Evolutionary conservation across 2,797 vertebrate species (phyloP).

Genomic region (Centroberyx gerrardi): DNA sequence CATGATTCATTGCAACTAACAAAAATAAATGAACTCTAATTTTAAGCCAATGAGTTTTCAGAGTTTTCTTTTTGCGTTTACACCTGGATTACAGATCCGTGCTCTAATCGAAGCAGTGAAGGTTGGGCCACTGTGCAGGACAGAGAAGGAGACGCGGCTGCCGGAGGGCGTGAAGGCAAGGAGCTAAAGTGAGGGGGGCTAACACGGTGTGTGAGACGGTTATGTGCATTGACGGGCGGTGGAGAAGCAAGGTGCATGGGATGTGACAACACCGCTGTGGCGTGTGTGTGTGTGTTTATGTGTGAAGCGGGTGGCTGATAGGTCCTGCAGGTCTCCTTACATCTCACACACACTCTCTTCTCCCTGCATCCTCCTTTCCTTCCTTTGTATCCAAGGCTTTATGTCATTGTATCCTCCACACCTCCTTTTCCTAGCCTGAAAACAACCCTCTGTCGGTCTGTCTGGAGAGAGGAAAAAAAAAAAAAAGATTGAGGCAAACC

Average conservation of each 20-base stretch:
- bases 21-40: too few species aligned
- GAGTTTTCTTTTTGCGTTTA: not conserved
- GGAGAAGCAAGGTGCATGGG: slow-evolving; percentile 24
- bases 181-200: slow-evolving; percentile 3
- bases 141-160: not conserved
- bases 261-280: slow-evolving; percentile 17
- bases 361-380: not conserved
- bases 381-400: slow-evolving; percentile 20
- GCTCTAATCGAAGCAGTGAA: not conserved
- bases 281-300: slow-evolving; percentile 1
- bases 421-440: slow-evolving; percentile 35
- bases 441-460: slow-evolving; percentile 29
- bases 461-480: slow-evolving; percentile 14
- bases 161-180: slow-evolving; percentile 6
- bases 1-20: too few species aligned
- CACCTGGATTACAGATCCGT: not conserved
- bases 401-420: slow-evolving; percentile 43
- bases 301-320: slow-evolving; percentile 1
- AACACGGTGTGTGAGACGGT: slow-evolving; percentile 17
- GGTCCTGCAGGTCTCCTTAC: slow-evolving; percentile 33
- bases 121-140: not conserved
- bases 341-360: not conserved
- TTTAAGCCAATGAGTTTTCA: not conserved
- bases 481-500: slow-evolving; percentile 10
- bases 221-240: slow-evolving; percentile 49